Conservation (phyloP, 2,888 invertebrate species). For the Pelosia muscerda region DNA sequence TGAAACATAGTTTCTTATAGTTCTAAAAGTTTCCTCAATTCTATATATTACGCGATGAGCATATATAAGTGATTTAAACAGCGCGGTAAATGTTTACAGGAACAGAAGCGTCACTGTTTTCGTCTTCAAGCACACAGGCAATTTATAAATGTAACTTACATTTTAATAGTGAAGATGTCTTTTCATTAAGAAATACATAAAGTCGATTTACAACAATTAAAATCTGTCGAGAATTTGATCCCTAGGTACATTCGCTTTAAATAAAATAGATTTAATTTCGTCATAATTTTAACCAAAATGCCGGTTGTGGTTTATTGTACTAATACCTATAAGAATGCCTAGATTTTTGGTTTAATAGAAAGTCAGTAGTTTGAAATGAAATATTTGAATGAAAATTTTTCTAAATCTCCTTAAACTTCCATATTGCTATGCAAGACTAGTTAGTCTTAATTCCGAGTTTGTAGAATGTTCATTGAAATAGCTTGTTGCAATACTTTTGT, state of each 20-base stretch:
- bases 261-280: conserved; percentile 7
- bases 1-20: background rate
- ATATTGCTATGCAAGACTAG: conserved; percentile 50
- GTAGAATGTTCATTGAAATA: conserved; percentile 47
- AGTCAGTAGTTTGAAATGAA: conserved; percentile 42
- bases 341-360: conserved; percentile 40
- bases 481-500: conserved; percentile 45
- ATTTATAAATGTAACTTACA: background rate
- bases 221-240: background rate
- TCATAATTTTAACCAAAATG: conserved; percentile 28
- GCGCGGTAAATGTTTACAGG: background rate
- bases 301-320: conserved; percentile 20
- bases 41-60: background rate
- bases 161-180: too few species aligned
- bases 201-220: too few species aligned
- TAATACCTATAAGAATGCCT: conserved; percentile 35
- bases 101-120: background rate
- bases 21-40: background rate
- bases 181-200: too few species aligned
- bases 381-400: conserved; percentile 31
- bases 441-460: conserved; percentile 42
- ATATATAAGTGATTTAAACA: background rate
- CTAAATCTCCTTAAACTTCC: conserved; percentile 44
- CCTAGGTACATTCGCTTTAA: background rate
- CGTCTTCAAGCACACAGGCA: background rate